Percentiles rank a stretch among this genome's conserved stretches.
phyloP scores from a whole-genome alignment of 1,140 invertebrate genomes.

The Papilio polyxenes region DNA sequence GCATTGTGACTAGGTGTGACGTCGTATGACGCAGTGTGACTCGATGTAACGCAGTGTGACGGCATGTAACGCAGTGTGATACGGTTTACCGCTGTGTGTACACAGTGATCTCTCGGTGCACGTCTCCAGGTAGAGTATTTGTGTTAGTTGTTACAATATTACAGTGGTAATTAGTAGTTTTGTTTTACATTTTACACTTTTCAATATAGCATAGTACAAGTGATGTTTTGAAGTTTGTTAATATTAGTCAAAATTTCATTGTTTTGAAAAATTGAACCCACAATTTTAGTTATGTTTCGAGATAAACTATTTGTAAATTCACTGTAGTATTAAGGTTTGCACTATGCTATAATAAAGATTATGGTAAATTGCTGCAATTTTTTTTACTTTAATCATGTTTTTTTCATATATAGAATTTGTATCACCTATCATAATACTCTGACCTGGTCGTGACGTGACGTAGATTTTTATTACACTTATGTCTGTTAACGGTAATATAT shows the following conservation, averaged over 20 bases:
- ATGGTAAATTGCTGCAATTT: too few species aligned
- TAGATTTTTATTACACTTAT: conserved; percentile 37
- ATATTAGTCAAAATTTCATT: not conserved
- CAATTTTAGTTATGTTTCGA: not conserved
- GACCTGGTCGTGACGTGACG: not conserved
- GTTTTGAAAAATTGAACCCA: not conserved
- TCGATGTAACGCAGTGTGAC: not conserved
- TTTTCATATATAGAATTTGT: not conserved
- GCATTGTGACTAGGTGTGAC: not conserved
- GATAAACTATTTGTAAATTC: not conserved
- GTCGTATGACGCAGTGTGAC: not conserved
- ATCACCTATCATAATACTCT: conserved; percentile 22
- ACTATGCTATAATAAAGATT: not conserved
- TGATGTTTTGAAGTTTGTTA: not conserved
- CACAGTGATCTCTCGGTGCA: conserved; percentile 9
- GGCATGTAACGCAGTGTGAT: not conserved
- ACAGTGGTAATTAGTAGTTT: not conserved
- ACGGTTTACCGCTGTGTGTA: not conserved
- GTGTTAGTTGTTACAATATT: conserved; percentile 20
- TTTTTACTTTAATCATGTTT: not conserved
- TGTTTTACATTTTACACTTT: not conserved
- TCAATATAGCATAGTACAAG: not conserved
- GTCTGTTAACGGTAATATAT: conserved; percentile 39
- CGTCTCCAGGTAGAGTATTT: conserved; percentile 30
- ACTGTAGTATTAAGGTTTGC: not conserved